Conservation (phyloP, 2,797 vertebrate species). For the Periparus ater region DNA sequence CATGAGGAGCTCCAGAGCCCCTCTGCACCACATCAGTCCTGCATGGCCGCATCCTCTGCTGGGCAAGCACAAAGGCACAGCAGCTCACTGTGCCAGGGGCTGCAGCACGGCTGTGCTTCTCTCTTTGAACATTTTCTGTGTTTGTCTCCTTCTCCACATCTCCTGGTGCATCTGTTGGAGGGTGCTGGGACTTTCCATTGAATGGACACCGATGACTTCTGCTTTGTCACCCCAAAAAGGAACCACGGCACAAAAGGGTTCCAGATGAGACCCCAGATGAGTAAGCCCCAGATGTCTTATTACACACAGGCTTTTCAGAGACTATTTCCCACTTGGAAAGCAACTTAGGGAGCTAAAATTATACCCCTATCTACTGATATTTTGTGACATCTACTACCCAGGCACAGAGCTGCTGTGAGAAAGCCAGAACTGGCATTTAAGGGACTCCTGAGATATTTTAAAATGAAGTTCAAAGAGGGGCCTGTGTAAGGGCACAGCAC, state of each 20-base stretch:
- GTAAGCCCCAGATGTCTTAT: conserved; percentile 19
- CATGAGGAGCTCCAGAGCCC: conserved; percentile 42
- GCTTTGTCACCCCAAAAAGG: background rate
- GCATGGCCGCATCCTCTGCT: conserved; percentile 56
- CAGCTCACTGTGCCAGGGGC: background rate
- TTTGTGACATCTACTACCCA: background rate
- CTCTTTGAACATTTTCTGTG: background rate
- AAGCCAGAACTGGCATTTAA: background rate
- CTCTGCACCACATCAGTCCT: conserved; percentile 53
- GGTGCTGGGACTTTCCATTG: background rate
- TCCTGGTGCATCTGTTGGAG: background rate
- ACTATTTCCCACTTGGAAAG: conserved; percentile 9
- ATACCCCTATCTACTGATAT: background rate
- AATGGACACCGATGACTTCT: background rate
- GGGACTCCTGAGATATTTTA: background rate
- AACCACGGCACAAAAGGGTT: background rate
- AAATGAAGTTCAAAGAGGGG: background rate
- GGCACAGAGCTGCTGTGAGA: background rate
- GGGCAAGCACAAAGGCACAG: conserved; percentile 28
- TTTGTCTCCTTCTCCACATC: background rate
- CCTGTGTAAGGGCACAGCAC: background rate
- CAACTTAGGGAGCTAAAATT: conserved; percentile 33
- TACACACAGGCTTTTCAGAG: conserved; percentile 19
- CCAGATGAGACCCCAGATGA: background rate
- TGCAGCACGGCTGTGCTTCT: background rate